A percentile compares a stretch with the other conserved stretches of the same genome.
Conservation (phyloP, 2,113 vertebrate species). For the Crotalus viridis region DNA sequence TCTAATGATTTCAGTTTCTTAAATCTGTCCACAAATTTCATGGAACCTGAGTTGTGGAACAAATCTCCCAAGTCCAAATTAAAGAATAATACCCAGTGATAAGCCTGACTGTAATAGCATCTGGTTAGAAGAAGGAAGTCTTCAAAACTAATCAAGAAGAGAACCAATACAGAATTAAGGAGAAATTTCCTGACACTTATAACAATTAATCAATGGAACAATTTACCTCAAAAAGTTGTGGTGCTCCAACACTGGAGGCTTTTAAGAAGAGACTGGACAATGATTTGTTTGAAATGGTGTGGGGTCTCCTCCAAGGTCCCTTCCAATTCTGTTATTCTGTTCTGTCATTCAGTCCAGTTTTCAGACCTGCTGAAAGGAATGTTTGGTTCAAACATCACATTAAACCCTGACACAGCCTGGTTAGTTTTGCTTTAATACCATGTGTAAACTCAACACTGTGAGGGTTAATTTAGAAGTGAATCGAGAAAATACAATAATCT, state of each 20-base stretch:
- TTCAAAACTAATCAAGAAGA: background rate
- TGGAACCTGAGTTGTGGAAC: background rate
- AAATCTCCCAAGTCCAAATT: background rate
- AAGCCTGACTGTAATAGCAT: background rate
- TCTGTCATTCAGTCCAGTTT: background rate
- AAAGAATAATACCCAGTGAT: background rate
- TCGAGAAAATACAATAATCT: background rate
- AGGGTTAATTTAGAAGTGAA: background rate
- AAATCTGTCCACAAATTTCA: background rate
- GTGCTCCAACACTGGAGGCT: no score
- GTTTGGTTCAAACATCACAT: background rate
- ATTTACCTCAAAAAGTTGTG: no score
- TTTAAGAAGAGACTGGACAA: no score
- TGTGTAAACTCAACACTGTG: background rate
- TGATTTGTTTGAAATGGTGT: no score
- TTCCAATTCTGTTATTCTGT: no score
- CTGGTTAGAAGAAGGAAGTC: background rate
- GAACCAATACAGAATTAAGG: no score
- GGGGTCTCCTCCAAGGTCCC: no score
- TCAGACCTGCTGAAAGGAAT: background rate
- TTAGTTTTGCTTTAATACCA: background rate
- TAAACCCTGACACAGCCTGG: background rate
- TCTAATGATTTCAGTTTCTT: background rate
- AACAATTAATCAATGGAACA: no score
- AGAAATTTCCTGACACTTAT: no score